phyloP scores from a whole-genome alignment of 2,888 invertebrate species.

The Ditylenchus weischeri region DNA sequence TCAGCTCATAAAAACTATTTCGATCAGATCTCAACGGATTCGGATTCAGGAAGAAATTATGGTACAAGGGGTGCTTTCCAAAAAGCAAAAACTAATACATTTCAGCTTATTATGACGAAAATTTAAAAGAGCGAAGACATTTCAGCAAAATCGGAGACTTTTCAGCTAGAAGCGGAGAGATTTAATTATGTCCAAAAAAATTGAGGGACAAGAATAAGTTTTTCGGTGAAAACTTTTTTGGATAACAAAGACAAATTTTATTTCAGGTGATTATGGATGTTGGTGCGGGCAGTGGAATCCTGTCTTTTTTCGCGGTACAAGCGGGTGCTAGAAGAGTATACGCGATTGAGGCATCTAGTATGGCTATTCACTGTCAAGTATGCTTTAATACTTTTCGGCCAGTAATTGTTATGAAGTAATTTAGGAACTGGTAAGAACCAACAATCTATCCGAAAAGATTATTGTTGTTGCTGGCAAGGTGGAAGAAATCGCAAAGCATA shows the following conservation, averaged over 20 bases:
- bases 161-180: no score
- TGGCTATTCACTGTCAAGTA: slow-evolving; percentile 89
- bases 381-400: slow-evolving; percentile 7
- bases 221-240: not conserved
- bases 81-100: no score
- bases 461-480: slow-evolving; percentile 93
- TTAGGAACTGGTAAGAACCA: slow-evolving; percentile 79
- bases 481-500: slow-evolving; percentile 78
- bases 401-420: not conserved
- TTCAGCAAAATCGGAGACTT: no score
- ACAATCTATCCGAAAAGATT: slow-evolving; percentile 81
- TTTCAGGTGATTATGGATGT: slow-evolving; percentile 85
- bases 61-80: no score
- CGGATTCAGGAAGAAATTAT: no score
- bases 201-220: no score
- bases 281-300: slow-evolving; percentile 94
- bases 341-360: slow-evolving; percentile 97
- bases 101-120: no score
- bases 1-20: no score
- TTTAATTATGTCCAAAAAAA: no score
- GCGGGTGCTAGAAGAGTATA: slow-evolving; percentile 94
- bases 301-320: slow-evolving; percentile 96
- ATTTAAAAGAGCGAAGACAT: no score
- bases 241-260: not conserved
- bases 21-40: no score